A percentile compares a stretch with the other conserved stretches of the same genome.
phyloP scores from a whole-genome alignment of 2,113 vertebrate genomes.

The Malurus alboscapulatus region DNA sequence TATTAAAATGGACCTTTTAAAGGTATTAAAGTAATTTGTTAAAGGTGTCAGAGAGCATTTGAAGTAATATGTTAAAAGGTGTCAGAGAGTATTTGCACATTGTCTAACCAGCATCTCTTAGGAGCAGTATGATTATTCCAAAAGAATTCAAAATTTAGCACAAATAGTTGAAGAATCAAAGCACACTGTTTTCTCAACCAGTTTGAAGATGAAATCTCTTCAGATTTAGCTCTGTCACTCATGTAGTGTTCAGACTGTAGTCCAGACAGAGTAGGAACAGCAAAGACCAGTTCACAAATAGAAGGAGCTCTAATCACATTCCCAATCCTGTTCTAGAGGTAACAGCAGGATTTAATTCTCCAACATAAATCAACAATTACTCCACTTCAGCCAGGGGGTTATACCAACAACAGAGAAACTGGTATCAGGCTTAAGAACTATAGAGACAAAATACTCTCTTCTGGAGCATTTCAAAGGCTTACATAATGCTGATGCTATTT shows the following conservation, averaged over 20 bases:
- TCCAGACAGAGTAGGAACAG: not conserved
- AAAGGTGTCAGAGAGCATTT: not conserved
- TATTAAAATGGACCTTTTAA: not conserved
- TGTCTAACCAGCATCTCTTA: not conserved
- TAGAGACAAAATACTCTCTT: not conserved
- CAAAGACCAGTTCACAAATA: not conserved
- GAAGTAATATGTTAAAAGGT: not conserved
- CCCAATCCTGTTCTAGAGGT: not conserved
- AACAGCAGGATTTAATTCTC: not conserved
- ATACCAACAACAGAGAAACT: not conserved
- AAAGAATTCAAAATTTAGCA: not conserved
- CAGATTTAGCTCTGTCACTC: not conserved
- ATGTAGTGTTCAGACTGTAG: not conserved
- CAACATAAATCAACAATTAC: not conserved
- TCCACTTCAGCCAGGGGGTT: not conserved
- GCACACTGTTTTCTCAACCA: not conserved
- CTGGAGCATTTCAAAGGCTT: not conserved
- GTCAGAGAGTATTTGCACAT: not conserved
- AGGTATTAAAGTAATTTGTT: not conserved
- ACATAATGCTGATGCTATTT: not conserved
- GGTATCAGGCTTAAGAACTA: not conserved
- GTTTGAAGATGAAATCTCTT: not conserved
- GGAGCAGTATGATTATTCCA: not conserved
- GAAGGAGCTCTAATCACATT: not conserved
- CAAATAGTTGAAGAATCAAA: not conserved